These are phyloP conservation scores for Pemphigus obesinymphae DNA, from an alignment of 1,140 invertebrate genomes.

Conservation along the genomic window DNA sequence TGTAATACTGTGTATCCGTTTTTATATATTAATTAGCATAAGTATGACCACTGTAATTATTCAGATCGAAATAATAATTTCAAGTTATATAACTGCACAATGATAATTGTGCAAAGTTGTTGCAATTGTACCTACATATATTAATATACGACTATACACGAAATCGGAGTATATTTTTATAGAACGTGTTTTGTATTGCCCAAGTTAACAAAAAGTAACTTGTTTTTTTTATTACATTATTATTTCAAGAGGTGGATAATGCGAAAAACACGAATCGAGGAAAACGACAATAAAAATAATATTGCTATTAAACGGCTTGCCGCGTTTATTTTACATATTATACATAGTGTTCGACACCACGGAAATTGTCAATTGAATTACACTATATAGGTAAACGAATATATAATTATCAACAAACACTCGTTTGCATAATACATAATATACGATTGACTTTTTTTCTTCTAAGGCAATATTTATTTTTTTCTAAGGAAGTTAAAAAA, in stretches of 20 bases:
- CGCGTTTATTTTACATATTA: neutral
- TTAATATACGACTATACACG: no score
- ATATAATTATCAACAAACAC: conserved; percentile 7
- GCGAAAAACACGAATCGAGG: neutral
- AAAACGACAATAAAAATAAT: neutral
- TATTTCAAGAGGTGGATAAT: neutral
- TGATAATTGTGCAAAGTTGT: no score
- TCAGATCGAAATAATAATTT: no score
- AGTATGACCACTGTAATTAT: no score
- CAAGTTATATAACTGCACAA: no score
- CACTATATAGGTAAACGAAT: neutral
- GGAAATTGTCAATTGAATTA: neutral
- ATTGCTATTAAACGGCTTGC: neutral
- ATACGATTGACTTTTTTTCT: neutral
- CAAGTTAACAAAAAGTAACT: no score
- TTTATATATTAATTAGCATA: no score
- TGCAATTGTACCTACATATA: no score
- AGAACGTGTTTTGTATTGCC: neutral
- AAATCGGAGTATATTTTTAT: neutral
- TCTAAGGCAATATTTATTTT: no score
- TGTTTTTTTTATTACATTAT: neutral
- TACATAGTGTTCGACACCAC: neutral
- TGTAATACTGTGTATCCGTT: no score
- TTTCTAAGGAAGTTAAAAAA: neutral
- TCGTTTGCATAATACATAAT: neutral